These are phyloP conservation scores for Oriolus oriolus DNA, from an alignment of 2,113 vertebrate species.

Conservation along the genomic window DNA sequence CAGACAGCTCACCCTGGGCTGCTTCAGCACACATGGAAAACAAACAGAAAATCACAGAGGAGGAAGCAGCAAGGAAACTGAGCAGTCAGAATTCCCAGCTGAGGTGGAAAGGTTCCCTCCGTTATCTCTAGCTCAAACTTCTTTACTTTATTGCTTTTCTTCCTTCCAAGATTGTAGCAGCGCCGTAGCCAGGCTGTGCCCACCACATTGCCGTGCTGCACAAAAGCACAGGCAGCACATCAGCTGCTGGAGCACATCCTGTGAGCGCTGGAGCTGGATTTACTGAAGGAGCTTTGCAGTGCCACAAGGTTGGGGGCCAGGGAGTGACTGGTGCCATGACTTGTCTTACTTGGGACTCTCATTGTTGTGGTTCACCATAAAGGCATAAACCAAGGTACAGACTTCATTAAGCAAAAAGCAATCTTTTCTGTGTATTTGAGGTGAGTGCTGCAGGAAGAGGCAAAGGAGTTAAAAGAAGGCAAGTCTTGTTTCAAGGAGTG, in stretches of 20 bases:
- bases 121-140: background rate
- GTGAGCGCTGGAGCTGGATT: background rate
- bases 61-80: background rate
- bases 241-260: background rate
- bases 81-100: background rate
- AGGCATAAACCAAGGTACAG: background rate
- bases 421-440: background rate
- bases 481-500: background rate
- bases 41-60: background rate
- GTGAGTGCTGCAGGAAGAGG: background rate
- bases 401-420: background rate
- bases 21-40: background rate
- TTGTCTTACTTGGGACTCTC: background rate
- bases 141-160: background rate
- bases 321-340: background rate
- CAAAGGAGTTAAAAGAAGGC: conserved; percentile 4
- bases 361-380: background rate
- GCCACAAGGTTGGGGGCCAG: rapidly evolving
- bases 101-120: background rate
- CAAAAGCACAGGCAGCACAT: background rate
- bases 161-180: background rate
- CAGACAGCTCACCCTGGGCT: background rate
- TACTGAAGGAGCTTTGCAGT: background rate
- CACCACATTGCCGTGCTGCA: rapidly evolving
- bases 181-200: rapidly evolving